Conservation (phyloP, 2,888 invertebrate species). For the Allacma fusca region DNA sequence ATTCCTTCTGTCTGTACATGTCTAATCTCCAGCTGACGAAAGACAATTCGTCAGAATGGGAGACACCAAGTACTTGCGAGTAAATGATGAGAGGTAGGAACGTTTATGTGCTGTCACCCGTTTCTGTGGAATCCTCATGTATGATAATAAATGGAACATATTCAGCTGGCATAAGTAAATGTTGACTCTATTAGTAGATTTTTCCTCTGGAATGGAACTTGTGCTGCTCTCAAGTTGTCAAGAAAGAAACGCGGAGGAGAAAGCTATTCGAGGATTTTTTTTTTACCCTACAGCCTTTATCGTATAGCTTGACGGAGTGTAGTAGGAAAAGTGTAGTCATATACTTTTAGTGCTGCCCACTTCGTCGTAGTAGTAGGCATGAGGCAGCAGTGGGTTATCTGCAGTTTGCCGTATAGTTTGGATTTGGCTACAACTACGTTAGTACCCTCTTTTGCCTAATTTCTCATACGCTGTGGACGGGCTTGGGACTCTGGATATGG, state of each 20-base stretch:
- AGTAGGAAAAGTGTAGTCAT: no score
- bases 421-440: background rate
- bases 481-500: no score
- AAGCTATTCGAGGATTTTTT: background rate
- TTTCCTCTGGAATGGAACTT: background rate
- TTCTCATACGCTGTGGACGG: background rate
- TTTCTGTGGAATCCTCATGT: no score
- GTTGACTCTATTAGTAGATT: background rate
- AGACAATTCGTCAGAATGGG: no score
- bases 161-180: background rate
- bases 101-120: no score
- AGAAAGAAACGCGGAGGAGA: background rate
- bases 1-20: no score
- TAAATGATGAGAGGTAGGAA: background rate
- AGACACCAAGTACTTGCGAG: background rate
- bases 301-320: background rate
- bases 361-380: background rate
- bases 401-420: background rate
- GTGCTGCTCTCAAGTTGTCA: slow-evolving; percentile 16
- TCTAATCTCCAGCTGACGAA: no score
- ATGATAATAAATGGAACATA: no score
- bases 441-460: slow-evolving; percentile 10
- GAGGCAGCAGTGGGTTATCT: background rate
- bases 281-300: background rate
- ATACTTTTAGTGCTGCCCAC: background rate